Evolutionary conservation across 2,113 vertebrate species (phyloP).

Genomic region (Spheniscus mendiculus): DNA sequence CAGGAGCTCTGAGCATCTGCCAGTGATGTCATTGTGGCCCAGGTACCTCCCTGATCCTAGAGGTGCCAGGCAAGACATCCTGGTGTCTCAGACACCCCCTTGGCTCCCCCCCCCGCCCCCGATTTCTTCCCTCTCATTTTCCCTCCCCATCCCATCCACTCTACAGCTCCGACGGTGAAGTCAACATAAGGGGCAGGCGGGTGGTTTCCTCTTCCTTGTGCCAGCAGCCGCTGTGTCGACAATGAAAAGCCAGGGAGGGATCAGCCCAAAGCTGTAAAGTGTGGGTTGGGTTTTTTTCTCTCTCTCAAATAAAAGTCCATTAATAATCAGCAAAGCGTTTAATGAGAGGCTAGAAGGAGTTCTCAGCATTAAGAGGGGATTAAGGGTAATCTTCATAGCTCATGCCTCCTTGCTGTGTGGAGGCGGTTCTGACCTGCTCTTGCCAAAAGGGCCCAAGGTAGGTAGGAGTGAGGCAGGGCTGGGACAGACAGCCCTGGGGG

Average conservation of each 20-base stretch:
- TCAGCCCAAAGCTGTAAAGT: not conserved
- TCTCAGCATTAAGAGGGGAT: not conserved
- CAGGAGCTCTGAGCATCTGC: not conserved
- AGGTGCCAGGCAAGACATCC: not conserved
- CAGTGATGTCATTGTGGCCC: not conserved
- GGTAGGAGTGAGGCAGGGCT: not conserved
- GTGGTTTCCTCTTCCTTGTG: not conserved
- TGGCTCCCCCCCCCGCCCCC: not conserved
- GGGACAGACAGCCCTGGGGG: not conserved
- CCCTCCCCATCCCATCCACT: not conserved
- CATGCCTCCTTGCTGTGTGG: not conserved
- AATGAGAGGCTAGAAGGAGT: slow-evolving; percentile 11
- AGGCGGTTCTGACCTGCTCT: not conserved
- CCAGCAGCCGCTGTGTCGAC: rapidly evolving
- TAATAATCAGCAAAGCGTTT: slow-evolving; percentile 28
- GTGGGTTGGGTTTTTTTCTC: too few relatives aligned
- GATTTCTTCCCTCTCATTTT: not conserved
- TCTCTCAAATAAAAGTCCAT: not conserved
- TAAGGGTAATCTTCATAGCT: not conserved
- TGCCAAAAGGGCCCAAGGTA: not conserved
- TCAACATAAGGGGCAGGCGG: not conserved
- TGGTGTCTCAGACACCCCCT: not conserved
- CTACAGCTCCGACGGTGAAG: not conserved
- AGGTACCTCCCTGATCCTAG: not conserved
- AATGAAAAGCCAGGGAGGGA: not conserved